A percentile compares a stretch with the other conserved stretches of the same genome.
Evolutionary conservation across 2,797 vertebrate genomes (phyloP).

Genomic region (Taeniopygia guttata): DNA sequence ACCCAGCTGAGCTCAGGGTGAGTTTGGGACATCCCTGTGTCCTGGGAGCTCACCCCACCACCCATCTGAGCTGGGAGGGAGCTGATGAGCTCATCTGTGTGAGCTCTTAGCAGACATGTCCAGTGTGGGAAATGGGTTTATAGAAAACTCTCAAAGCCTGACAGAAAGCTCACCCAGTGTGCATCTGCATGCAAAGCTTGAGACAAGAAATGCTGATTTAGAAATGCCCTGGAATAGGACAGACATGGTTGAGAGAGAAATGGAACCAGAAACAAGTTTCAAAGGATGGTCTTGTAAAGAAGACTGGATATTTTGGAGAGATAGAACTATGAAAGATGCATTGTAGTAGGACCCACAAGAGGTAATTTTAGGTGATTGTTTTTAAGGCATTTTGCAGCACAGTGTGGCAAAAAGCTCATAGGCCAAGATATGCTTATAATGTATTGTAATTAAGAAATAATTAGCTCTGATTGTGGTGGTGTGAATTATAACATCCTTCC

Average conservation of each 20-base stretch:
- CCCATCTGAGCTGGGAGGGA: accelerated
- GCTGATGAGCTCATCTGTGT: accelerated
- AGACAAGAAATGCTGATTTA: neutral
- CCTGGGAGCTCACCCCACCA: too few relatives aligned
- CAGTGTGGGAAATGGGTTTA: neutral
- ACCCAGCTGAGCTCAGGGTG: too few relatives aligned
- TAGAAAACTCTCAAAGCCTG: neutral
- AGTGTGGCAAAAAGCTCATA: neutral
- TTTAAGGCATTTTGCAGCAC: neutral
- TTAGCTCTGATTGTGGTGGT: too few relatives aligned
- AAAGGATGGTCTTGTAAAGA: neutral
- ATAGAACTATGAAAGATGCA: neutral
- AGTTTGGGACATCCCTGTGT: too few relatives aligned
- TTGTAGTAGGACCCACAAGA: neutral
- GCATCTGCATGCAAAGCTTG: neutral
- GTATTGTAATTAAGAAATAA: neutral
- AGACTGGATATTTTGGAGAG: neutral
- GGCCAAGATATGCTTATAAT: neutral
- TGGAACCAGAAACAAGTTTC: neutral
- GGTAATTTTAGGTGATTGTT: neutral
- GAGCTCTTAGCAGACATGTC: accelerated
- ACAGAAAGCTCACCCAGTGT: neutral
- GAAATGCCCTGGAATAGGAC: neutral
- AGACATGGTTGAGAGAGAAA: neutral
- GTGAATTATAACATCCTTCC: neutral